Conservation (phyloP, 2,888 invertebrate genomes). For the Chrysolina haemoptera region DNA sequence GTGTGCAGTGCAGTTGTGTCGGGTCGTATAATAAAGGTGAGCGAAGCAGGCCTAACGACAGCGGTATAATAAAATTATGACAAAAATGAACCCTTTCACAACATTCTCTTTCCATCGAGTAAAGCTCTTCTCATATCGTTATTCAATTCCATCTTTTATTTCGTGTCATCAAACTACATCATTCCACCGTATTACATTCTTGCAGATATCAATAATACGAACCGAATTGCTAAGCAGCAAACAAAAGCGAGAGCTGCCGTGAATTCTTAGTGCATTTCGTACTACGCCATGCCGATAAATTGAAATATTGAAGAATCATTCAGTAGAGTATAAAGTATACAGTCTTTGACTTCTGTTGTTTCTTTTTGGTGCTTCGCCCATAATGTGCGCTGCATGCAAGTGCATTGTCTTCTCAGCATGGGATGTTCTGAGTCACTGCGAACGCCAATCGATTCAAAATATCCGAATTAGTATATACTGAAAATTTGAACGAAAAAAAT, state of each 20-base stretch:
- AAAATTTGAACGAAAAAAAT: too few relatives aligned
- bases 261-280: slow-evolving; percentile 16
- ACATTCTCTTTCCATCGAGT: too few relatives aligned
- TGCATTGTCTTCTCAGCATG: slow-evolving; percentile 8
- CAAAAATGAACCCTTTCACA: too few relatives aligned
- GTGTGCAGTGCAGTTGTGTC: too few relatives aligned
- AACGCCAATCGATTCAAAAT: too few relatives aligned
- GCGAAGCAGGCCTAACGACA: too few relatives aligned
- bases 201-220: slow-evolving; percentile 5
- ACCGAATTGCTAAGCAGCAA: neutral
- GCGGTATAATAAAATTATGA: too few relatives aligned
- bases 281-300: slow-evolving; percentile 4
- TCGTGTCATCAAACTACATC: neutral
- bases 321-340: slow-evolving; percentile 12
- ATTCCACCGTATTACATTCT: neutral
- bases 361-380: slow-evolving; percentile 16
- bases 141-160: neutral
- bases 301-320: slow-evolving; percentile 6
- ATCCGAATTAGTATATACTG: too few relatives aligned
- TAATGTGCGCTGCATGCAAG: neutral
- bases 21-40: too few relatives aligned
- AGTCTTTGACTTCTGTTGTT: slow-evolving; percentile 10
- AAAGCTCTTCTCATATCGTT: too few relatives aligned
- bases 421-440: slow-evolving; percentile 14
- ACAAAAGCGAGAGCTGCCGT: neutral